Evolutionary conservation across 1,140 invertebrate species (phyloP).

Genomic region (Globodera rostochiensis): DNA sequence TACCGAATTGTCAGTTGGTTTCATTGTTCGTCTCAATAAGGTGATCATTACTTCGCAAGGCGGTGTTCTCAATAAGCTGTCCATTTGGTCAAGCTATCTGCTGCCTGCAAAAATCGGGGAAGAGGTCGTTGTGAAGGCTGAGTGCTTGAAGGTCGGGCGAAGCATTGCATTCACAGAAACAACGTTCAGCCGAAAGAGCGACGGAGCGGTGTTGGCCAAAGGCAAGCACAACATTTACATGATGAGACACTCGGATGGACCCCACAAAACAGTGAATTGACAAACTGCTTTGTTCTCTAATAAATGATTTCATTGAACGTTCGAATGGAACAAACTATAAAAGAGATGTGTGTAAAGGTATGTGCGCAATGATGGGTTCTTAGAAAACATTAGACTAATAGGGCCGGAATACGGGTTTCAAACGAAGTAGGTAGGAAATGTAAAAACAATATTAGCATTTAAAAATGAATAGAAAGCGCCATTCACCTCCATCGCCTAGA

Average conservation of each 20-base stretch:
- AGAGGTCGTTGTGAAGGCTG: conserved; percentile 41
- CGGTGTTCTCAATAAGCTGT: not conserved
- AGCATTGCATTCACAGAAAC: conserved; percentile 49
- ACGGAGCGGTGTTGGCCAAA: conserved; percentile 44
- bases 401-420: too few relatives aligned
- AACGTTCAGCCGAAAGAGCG: conserved; percentile 36
- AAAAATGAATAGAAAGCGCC: not conserved
- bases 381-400: too few relatives aligned
- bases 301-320: too few relatives aligned
- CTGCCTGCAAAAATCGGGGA: conserved; percentile 44
- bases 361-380: too few relatives aligned
- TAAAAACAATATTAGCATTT: not conserved
- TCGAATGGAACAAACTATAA: too few relatives aligned
- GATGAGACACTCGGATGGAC: conserved; percentile 26
- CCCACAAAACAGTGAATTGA: not conserved
- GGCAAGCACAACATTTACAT: conserved; percentile 47
- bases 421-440: not conserved
- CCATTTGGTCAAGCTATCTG: conserved; percentile 38
- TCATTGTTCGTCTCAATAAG: conserved; percentile 74
- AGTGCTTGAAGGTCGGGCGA: conserved; percentile 43
- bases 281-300: too few relatives aligned
- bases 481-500: not conserved
- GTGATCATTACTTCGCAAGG: conserved; percentile 15
- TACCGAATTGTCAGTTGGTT: conserved; percentile 72
- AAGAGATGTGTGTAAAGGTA: too few relatives aligned